Percentiles rank a stretch among this genome's conserved stretches.
Conservation (phyloP, 2,113 vertebrate genomes). For the Vanacampus margaritifer region DNA sequence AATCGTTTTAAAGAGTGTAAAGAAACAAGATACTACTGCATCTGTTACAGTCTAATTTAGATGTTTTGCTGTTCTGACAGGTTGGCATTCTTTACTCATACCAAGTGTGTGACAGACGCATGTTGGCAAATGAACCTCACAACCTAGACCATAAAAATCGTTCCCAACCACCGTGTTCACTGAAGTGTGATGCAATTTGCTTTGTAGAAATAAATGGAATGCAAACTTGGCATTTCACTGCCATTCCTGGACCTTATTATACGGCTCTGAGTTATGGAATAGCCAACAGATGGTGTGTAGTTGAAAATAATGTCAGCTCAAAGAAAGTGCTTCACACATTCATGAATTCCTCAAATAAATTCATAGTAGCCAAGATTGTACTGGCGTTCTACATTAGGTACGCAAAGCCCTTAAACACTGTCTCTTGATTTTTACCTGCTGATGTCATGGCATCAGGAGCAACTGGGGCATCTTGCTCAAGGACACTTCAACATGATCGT, state of each 20-base stretch:
- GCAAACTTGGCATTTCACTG: slow-evolving; percentile 27
- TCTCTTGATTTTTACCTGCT: no score
- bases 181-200: neutral
- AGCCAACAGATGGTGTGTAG: slow-evolving; percentile 6
- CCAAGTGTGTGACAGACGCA: neutral
- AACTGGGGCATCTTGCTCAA: no score
- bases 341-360: neutral
- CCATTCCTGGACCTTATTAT: slow-evolving; percentile 3
- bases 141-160: neutral
- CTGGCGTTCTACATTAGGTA: neutral
- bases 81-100: neutral
- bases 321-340: neutral
- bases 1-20: neutral
- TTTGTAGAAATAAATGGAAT: slow-evolving; percentile 10
- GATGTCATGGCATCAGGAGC: no score
- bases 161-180: neutral
- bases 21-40: neutral
- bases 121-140: neutral
- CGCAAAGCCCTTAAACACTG: no score
- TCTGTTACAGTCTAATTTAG: neutral
- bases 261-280: neutral
- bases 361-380: neutral
- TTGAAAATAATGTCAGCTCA: neutral
- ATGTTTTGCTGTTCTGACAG: neutral
- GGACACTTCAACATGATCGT: no score